Conservation (phyloP, 2,888 invertebrate species). For the Coecobrya sp. region DNA sequence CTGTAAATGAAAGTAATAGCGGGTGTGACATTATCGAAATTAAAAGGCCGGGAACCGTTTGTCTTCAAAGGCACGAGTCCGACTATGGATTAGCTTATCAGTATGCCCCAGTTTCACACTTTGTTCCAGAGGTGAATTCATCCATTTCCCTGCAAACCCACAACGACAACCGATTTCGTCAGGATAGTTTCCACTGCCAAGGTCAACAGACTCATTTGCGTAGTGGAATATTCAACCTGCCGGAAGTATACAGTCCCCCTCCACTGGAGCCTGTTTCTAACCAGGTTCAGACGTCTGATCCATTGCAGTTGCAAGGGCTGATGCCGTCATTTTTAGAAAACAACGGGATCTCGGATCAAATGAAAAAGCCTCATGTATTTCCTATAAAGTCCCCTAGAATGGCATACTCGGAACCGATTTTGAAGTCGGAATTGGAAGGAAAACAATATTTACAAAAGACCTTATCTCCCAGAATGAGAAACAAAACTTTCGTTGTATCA, state of each 20-base stretch:
- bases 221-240: constrained; percentile 64
- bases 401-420: constrained; percentile 51
- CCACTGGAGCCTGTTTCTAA: constrained; percentile 21
- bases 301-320: constrained; percentile 34
- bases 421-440: constrained; percentile 1
- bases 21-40: constrained; percentile 60
- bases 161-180: background rate
- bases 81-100: constrained; percentile 58
- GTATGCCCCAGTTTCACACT: background rate
- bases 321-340: constrained; percentile 72
- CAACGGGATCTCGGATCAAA: background rate
- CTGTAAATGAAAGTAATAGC: background rate
- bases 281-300: background rate
- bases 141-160: background rate
- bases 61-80: constrained; percentile 6
- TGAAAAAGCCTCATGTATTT: background rate
- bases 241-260: constrained; percentile 68
- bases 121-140: background rate
- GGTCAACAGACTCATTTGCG: constrained; percentile 1
- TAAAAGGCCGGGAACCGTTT: constrained; percentile 48
- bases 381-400: background rate
- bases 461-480: background rate
- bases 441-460: background rate
- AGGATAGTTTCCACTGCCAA: background rate
- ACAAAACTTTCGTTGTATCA: constrained; percentile 6